A percentile compares a stretch with the other conserved stretches of the same genome.
These are phyloP conservation scores for Neogale vison DNA, from an alignment of 2,113 vertebrate genomes.

Conservation along the genomic window DNA sequence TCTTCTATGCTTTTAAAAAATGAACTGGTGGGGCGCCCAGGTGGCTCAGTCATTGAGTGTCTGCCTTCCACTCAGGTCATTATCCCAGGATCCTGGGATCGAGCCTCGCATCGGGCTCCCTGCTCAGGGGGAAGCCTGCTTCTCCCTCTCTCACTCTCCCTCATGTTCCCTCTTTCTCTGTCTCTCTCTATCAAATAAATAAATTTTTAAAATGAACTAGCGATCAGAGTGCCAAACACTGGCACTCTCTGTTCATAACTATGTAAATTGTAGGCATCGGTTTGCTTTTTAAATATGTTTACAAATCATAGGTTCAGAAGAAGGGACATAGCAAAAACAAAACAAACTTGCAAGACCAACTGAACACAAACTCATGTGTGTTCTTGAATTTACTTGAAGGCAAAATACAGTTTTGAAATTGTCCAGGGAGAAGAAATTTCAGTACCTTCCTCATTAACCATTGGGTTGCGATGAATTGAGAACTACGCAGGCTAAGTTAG, in stretches of 20 bases:
- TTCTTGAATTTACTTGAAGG: conserved; percentile 12
- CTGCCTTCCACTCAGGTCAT: no score
- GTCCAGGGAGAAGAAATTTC: background rate
- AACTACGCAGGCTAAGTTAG: background rate
- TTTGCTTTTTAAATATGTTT: background rate
- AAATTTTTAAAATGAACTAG: background rate
- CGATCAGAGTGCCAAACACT: background rate
- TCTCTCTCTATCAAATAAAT: no score
- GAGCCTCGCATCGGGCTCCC: no score
- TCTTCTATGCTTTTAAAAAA: background rate
- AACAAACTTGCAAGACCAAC: background rate
- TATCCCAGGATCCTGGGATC: no score
- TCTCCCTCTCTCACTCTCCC: no score
- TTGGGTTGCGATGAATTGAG: background rate
- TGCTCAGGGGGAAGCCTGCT: no score
- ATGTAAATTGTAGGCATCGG: background rate
- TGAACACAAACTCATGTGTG: background rate
- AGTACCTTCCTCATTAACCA: background rate
- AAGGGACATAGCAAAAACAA: background rate
- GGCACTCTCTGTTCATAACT: background rate
- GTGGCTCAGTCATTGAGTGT: no score
- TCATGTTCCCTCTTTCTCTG: no score
- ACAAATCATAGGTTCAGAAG: background rate
- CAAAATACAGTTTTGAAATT: conserved; percentile 1
- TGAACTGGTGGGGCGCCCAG: background rate